Conservation (phyloP, 1,140 invertebrate genomes). For the Drosophila biarmipes region DNA sequence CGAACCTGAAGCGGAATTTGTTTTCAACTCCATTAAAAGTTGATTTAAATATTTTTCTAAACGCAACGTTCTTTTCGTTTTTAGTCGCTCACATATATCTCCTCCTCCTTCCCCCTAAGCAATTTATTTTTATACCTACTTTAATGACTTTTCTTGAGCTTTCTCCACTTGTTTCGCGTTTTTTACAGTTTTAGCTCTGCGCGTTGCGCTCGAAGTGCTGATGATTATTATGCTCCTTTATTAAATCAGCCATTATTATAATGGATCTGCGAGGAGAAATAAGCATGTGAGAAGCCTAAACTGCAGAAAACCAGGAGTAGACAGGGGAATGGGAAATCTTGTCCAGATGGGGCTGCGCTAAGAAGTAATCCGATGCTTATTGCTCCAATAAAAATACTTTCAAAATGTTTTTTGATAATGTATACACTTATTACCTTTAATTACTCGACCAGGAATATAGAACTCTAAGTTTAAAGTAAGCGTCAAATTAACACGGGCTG, state of each 20-base stretch:
- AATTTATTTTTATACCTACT: conserved; percentile 21
- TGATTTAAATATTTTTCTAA: conserved; percentile 75
- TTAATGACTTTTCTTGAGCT: conserved; percentile 14
- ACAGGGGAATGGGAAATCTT: background rate
- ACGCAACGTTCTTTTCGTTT: conserved; percentile 44
- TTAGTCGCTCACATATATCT: conserved; percentile 15
- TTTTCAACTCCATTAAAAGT: conserved; percentile 78
- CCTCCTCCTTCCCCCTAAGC: background rate
- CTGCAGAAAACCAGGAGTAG: background rate
- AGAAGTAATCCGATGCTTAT: too few relatives aligned
- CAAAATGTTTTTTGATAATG: too few relatives aligned
- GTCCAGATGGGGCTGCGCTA: background rate
- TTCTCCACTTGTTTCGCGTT: conserved; percentile 19
- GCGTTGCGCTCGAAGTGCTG: conserved; percentile 34
- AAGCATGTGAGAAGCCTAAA: conserved; percentile 2
- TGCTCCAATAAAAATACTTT: too few relatives aligned
- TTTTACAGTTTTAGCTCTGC: conserved; percentile 30
- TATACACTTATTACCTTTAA: too few relatives aligned
- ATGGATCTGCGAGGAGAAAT: conserved; percentile 29
- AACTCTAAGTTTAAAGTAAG: background rate
- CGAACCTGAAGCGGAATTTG: conserved; percentile 58
- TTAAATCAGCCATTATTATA: conserved; percentile 64
- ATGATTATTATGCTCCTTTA: conserved; percentile 54
- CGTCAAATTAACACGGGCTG: background rate
- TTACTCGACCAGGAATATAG: too few relatives aligned